Conservation (phyloP, 2,797 vertebrate genomes). For the Girardinus metallicus region DNA sequence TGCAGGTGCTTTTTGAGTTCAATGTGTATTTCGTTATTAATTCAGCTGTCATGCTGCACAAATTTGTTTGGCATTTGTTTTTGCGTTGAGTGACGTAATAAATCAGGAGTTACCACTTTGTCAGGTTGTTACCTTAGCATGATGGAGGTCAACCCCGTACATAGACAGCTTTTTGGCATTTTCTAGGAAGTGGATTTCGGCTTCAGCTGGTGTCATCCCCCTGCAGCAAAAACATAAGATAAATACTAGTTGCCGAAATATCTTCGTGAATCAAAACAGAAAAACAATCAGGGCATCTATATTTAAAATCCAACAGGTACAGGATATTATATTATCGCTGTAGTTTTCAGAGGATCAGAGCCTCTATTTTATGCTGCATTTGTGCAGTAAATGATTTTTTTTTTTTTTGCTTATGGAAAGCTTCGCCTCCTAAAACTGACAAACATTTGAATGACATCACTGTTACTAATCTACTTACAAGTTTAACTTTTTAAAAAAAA, state of each 20-base stretch:
- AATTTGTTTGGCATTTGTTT: background rate
- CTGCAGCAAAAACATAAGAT: conserved; percentile 66
- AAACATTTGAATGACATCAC: background rate
- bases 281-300: background rate
- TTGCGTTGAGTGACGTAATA: background rate
- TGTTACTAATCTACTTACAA: background rate
- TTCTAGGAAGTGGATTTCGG: conserved; percentile 98
- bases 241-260: background rate
- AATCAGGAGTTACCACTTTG: background rate
- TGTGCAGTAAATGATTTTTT: no score
- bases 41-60: background rate
- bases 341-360: no score
- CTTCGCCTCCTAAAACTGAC: background rate
- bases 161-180: conserved; percentile 99
- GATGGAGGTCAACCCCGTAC: conserved; percentile 98
- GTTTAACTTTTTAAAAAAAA: background rate
- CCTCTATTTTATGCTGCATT: no score
- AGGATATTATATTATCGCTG: background rate
- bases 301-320: background rate
- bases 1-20: background rate
- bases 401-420: background rate
- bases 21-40: background rate
- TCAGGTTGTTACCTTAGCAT: conserved; percentile 88
- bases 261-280: background rate
- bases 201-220: conserved; percentile 97